Conservation (phyloP, 2,797 vertebrate genomes). For the Limnodromus scolopaceus region DNA sequence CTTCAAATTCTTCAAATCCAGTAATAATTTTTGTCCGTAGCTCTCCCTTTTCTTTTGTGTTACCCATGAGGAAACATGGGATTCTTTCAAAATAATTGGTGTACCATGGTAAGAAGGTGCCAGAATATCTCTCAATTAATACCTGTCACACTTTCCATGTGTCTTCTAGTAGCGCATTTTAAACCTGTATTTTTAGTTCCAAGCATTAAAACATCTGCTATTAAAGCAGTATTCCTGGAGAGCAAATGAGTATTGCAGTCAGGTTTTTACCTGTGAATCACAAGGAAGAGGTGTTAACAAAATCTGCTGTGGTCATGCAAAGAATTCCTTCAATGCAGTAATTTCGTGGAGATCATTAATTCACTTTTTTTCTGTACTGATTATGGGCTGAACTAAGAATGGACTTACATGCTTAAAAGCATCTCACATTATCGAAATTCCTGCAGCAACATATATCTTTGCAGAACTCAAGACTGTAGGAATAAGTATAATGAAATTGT, state of each 20-base stretch:
- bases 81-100: not conserved
- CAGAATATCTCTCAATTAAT: not conserved
- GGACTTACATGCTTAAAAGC: not conserved
- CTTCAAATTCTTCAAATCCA: not conserved
- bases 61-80: not conserved
- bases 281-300: not conserved
- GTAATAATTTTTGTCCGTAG: fast-evolving
- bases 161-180: not conserved
- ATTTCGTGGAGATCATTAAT: not conserved
- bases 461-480: not conserved
- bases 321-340: not conserved
- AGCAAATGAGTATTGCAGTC: not conserved
- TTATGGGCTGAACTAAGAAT: not conserved
- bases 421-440: not conserved
- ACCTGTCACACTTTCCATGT: not conserved
- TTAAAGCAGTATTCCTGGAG: not conserved
- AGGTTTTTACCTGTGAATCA: not conserved
- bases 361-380: not conserved
- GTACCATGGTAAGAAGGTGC: not conserved
- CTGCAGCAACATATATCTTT: not conserved
- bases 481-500: not conserved
- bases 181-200: not conserved
- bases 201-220: not conserved
- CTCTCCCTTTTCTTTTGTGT: not conserved
- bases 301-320: not conserved